Evolutionary conservation across 1,140 invertebrate genomes (phyloP).

Genomic region (Drosophila kikkawai): DNA sequence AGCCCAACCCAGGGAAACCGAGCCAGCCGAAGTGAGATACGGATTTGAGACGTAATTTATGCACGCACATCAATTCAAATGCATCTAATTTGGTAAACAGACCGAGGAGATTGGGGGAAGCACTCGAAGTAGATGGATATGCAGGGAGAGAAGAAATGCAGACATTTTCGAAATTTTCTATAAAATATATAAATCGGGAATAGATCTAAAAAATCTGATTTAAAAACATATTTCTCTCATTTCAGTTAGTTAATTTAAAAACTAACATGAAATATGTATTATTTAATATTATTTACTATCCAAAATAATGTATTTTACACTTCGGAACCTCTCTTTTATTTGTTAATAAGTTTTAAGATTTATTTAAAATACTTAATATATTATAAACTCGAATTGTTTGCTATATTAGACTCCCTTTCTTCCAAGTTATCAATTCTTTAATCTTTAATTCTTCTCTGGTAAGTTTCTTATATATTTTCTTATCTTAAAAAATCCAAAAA

Average conservation of each 20-base stretch:
- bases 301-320: neutral
- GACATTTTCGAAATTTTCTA: too few species aligned
- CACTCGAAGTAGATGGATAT: conserved; percentile 26
- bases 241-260: neutral
- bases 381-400: neutral
- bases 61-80: conserved; percentile 82
- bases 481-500: too few species aligned
- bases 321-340: neutral
- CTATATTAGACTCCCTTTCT: too few species aligned
- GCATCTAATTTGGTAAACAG: conserved; percentile 82
- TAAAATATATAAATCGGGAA: neutral
- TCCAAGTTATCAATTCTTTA: neutral
- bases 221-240: neutral
- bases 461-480: neutral
- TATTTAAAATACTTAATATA: too few species aligned
- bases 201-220: neutral
- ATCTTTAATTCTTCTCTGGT: neutral
- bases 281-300: neutral
- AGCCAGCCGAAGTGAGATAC: conserved; percentile 20
- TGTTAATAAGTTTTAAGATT: neutral
- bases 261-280: neutral
- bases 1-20: conserved; percentile 14
- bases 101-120: conserved; percentile 19
- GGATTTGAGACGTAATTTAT: conserved; percentile 71
- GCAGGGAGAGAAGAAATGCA: neutral